Evolutionary conservation across 1,140 invertebrate genomes (phyloP), one percentile per base, ranked within the genome.

Genomic region (Odontomachus brunneus): DNA sequence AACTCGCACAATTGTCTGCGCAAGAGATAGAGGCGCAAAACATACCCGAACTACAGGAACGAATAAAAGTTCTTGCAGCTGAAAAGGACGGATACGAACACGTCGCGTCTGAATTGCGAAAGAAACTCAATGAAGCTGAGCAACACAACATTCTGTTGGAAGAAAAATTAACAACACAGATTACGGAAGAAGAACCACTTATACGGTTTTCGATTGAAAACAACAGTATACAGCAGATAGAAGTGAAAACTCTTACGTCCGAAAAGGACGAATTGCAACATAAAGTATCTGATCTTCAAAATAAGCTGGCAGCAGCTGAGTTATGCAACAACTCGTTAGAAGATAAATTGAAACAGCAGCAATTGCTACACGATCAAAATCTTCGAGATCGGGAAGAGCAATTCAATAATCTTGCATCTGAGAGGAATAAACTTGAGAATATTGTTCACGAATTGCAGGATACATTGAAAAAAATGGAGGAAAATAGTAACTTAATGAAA

Each of bases 401-500:
- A 62, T 12, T 60, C 12, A 44, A 83, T 7, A 29, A 76, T 38
- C 4, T 65, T 57, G 65, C 22, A 17, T 60, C 76, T 1, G 66
- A 84, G 7, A 81, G 84, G 19, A 55, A 83, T 57, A 33, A 74
- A 15, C 66, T 83, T 48, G 72, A 78, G 44, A 7, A 26, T 19
- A 89, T 82, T 29, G 24, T 26, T 69, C 55, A 17, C 5, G 81
- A 89, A 51, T 29, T 89, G 26, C 12, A 49, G 33, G 29, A 15
- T 44, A 55, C 72, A 59, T 57, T 87, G 3, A 69, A 63, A 48
- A 24, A 84, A 53, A 55, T 51, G 9, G 49, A 81, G 24, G 60
- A 62, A 51, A 49, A 51, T 1, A 74, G 69, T 33, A 26, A 29
- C 3, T 75, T 17, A 0, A 15, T 75, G 4, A 60, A 0, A 19